Evolutionary conservation across 2,113 vertebrate species (phyloP), one percentile per base, ranked within the genome.

Genomic region (Neolamprologus brichardi): DNA sequence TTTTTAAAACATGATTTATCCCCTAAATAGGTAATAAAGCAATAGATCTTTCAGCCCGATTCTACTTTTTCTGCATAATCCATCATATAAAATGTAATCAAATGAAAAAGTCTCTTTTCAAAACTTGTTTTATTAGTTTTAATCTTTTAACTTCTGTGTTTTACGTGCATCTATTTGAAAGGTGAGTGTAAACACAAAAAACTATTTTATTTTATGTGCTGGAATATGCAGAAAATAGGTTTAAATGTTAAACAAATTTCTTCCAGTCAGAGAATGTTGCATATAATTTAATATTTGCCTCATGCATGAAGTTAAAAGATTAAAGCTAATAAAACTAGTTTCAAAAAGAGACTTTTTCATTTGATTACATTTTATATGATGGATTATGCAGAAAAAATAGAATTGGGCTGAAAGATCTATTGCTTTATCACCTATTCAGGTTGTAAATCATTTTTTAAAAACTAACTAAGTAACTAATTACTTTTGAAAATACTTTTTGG

Each of bases 11-110:
- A 12, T 11, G 1, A 53, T 6, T 20, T 53, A 23, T 7, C 6
- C 3, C 52, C 52, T 7, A 1, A 56, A 28, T 2, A 28, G 10
- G 52, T 53, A 1, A 53, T 53, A 53, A 53, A 53, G n/a, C 2
- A 0, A 53, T 12, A 53, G n/a, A 25, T 25, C 25, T 25, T 53
- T 20, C 51, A 51, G 49, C 49, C 8, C 1, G 0, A 5, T n/a
- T n/a, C 49, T n/a, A 51, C 3, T 51, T 51, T 51, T 51, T 5
- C 49, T 51, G 17, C 8, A 51, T 51, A 51, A 51, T 51, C 3
- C 49, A 3, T 51, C 17, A 18, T 51, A 51, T 18, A 18, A 51
- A 20, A 20, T 20, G 20, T 20, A 20, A 20, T 20, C 20, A 20
- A 20, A 51, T n/a, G 49, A 2, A 51, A 51, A 51, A 51, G 49